Evolutionary conservation across 2,797 vertebrate genomes (phyloP), one percentile per base, ranked within the genome.

Genomic region (Cossypha heuglini): DNA sequence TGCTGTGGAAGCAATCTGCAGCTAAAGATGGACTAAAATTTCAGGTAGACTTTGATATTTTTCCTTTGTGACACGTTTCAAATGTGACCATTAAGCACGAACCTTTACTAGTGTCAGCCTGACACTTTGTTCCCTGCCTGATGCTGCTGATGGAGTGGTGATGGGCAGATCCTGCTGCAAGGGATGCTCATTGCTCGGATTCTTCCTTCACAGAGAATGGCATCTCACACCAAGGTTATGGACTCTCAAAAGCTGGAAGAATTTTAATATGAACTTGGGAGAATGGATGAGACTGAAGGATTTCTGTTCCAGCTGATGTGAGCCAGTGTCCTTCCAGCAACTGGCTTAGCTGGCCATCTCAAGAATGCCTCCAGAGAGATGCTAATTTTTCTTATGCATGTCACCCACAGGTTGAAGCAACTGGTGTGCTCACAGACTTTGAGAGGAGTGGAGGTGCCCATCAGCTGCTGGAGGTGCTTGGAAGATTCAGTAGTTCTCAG

Each of bases 321-420:
- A 61, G 17, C 40, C 37, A 42, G 4, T 5, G 5, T 6, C 5
- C 24, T 81, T 91, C 33, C 29, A 55, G 11, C 37, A 76, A 0
- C 16, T 16, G 42, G 6, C 40, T 73, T 40, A 59, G 59, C 13
- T 52, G 55, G 5, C 18, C 28, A n/a, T 82, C 6, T 71, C 57
- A 58, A 13, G 17, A 64, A 14, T 33, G 10, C 26, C 37, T 55
- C 31, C 35, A 46, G 61, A 54, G 57, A 33, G 12, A 12, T 83
- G 19, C 19, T 51, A 0, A 4, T 29, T 59, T 74, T 72, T 52
- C 33, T 51, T 24, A 1, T 18, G 8, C 13, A 0, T 9, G 25
- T 40, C n/a, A 26, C 46, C 58, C 14, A 17, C 15, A 29, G 16
- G 19, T 11, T 74, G 46, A 64, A 43, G 38, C 46, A 77, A 62